Conservation (phyloP, 2,888 invertebrate genomes). For the Caenorhabditis japonica region DNA sequence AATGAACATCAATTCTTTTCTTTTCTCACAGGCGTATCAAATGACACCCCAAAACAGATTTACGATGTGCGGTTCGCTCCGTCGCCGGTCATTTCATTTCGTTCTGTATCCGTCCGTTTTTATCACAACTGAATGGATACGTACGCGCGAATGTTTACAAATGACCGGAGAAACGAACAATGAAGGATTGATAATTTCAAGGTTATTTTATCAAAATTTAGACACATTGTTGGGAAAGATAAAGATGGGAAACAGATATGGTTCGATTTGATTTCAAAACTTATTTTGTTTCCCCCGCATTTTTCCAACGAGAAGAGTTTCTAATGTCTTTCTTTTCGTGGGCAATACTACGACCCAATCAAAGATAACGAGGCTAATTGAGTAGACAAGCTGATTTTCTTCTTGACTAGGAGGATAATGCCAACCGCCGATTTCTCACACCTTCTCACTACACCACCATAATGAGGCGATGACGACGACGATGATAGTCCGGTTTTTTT, state of each 20-base stretch:
- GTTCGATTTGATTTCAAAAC: constrained; percentile 1
- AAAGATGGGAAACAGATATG: constrained; percentile 7
- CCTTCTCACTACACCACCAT: constrained; percentile 20
- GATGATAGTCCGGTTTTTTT: constrained; percentile 19
- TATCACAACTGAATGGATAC: constrained; percentile 13
- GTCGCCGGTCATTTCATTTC: neutral
- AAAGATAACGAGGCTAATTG: constrained; percentile 36
- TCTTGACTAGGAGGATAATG: neutral
- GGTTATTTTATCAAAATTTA: constrained; percentile 38
- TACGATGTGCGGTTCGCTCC: no score
- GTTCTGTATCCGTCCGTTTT: constrained; percentile 25
- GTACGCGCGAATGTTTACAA: constrained; percentile 38
- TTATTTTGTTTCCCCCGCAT: neutral
- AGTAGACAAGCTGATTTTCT: constrained; percentile 10
- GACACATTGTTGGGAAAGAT: no score
- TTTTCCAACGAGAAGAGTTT: neutral
- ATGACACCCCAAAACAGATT: constrained; percentile 44
- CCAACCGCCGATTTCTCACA: constrained; percentile 33
- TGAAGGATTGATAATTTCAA: constrained; percentile 35
- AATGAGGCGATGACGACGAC: neutral
- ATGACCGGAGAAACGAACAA: constrained; percentile 7
- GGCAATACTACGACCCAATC: constrained; percentile 1
- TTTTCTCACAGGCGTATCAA: constrained; percentile 42
- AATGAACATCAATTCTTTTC: constrained; percentile 13
- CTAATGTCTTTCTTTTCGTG: neutral